Conservation (phyloP, 2,113 vertebrate species). For the Copsychus sechellarum region DNA sequence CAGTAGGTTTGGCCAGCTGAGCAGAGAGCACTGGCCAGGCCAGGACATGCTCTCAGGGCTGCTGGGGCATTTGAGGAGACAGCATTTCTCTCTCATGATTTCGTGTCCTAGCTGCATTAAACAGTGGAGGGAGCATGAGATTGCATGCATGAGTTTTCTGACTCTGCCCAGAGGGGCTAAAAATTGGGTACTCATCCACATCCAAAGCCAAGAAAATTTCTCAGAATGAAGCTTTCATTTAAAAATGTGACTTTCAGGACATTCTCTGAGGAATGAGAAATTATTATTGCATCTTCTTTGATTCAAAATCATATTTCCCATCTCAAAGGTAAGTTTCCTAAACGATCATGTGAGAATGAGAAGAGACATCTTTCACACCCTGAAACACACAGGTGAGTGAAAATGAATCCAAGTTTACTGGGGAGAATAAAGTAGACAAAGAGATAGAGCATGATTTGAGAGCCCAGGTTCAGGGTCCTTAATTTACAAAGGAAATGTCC, state of each 20-base stretch:
- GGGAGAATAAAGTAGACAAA: neutral
- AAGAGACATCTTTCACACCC: neutral
- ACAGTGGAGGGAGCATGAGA: neutral
- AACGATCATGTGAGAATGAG: neutral
- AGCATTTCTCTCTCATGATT: neutral
- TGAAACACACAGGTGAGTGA: neutral
- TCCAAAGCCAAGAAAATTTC: neutral
- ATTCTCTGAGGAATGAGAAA: neutral
- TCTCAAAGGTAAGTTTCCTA: neutral
- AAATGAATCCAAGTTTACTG: neutral
- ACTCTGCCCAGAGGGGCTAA: neutral
- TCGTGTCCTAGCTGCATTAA: neutral
- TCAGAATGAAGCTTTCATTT: neutral
- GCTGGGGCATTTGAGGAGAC: neutral
- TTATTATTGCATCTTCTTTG: neutral
- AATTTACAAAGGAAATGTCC: neutral
- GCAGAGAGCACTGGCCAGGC: neutral
- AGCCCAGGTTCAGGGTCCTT: neutral
- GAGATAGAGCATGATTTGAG: neutral
- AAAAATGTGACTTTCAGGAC: neutral
- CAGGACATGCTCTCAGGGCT: neutral
- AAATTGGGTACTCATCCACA: neutral
- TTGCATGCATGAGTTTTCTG: fast-evolving
- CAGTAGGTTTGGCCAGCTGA: neutral
- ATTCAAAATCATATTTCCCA: neutral